Evolutionary conservation across 1,140 invertebrate species (phyloP).

Genomic region (Macrotrachela quadricornifera): DNA sequence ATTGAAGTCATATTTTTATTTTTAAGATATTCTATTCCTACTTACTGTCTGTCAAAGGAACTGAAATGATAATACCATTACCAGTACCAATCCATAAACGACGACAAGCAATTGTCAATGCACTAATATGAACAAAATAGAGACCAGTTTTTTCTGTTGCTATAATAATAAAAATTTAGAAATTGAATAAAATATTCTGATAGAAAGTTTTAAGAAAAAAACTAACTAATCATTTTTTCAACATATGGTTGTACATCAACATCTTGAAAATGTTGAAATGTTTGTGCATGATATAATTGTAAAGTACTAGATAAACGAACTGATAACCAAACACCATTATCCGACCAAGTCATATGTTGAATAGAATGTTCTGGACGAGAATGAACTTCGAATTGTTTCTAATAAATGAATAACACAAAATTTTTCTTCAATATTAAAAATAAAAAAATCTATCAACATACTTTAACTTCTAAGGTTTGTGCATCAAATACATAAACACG

Average conservation of each 20-base stretch:
- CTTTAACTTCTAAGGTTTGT: slow-evolving; percentile 48
- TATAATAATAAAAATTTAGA: slow-evolving; percentile 14
- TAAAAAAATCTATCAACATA: slow-evolving; percentile 25
- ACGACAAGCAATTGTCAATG: slow-evolving; percentile 76
- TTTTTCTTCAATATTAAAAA: not conserved
- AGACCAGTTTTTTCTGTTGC: slow-evolving; percentile 86
- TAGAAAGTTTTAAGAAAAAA: no score
- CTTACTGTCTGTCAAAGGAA: slow-evolving; percentile 43
- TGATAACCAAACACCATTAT: slow-evolving; percentile 91
- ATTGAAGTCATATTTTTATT: no score
- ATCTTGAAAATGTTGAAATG: slow-evolving; percentile 83
- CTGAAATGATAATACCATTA: slow-evolving; percentile 88
- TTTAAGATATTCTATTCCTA: no score
- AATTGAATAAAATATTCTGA: not conserved
- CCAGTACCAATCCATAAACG: slow-evolving; percentile 64
- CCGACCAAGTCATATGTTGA: slow-evolving; percentile 77
- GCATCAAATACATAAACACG: slow-evolving; percentile 80
- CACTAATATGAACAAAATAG: slow-evolving; percentile 84
- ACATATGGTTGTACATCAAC: slow-evolving; percentile 97
- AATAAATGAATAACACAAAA: slow-evolving; percentile 8
- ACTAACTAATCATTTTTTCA: slow-evolving; percentile 74
- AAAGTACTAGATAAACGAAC: slow-evolving; percentile 81
- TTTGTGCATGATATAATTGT: slow-evolving; percentile 79
- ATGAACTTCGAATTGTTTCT: slow-evolving; percentile 74
- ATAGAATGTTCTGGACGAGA: slow-evolving; percentile 79